A percentile compares a stretch with the other conserved stretches of the same genome.
Evolutionary conservation across 2,113 vertebrate species (phyloP).

Genomic region (Oreochromis aureus): DNA sequence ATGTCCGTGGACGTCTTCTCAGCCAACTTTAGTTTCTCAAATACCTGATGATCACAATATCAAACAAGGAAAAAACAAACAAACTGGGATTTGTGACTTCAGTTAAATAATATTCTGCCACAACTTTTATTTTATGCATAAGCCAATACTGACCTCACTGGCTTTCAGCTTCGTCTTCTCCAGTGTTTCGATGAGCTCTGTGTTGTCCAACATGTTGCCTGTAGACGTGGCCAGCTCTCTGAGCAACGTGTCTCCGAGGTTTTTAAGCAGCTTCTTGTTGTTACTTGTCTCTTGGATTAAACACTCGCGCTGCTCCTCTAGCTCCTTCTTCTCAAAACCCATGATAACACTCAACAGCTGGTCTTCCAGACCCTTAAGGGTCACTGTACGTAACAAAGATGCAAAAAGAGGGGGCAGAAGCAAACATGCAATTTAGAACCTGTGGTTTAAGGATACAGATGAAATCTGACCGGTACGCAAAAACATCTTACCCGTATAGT

Average conservation of each 20-base stretch:
- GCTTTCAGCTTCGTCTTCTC: constrained; percentile 93
- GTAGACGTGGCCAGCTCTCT: constrained; percentile 87
- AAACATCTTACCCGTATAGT: constrained; percentile 85
- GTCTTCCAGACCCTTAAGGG: constrained; percentile 90
- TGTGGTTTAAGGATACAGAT: not conserved
- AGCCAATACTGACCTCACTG: constrained; percentile 75
- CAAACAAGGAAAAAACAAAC: not conserved
- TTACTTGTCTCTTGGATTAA: constrained; percentile 92
- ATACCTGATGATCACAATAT: constrained; percentile 73
- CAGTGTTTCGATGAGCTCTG: constrained; percentile 85
- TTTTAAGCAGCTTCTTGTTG: constrained; percentile 90
- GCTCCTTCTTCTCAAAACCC: constrained; percentile 83
- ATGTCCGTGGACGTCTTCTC: constrained; percentile 81
- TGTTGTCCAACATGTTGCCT: constrained; percentile 96
- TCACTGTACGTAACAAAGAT: constrained; percentile 72
- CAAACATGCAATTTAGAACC: not conserved
- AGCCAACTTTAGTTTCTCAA: constrained; percentile 87
- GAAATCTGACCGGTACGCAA: not conserved
- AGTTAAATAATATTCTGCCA: not conserved
- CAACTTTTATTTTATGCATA: not conserved
- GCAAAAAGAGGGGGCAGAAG: not conserved
- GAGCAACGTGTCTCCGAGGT: constrained; percentile 88
- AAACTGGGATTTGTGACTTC: not conserved
- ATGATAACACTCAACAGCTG: constrained; percentile 92
- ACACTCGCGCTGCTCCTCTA: constrained; percentile 86